A percentile compares a stretch with the other conserved stretches of the same genome.
Evolutionary conservation across 2,888 invertebrate genomes (phyloP).

Genomic region (Rhogogaster chlorosoma): DNA sequence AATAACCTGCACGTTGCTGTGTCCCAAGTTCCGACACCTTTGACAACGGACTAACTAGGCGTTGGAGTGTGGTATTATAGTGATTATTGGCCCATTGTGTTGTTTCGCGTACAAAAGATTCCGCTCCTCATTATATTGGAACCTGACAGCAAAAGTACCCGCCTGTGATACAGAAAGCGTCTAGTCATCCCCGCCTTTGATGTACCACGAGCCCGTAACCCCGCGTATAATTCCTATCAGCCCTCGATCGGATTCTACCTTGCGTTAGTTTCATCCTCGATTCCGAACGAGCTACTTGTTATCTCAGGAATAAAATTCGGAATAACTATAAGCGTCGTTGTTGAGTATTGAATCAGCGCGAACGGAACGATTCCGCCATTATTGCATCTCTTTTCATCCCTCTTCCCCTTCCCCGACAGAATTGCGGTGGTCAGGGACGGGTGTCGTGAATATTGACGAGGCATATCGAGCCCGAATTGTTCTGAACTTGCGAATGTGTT

Average conservation of each 20-base stretch:
- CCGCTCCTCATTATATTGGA: slow-evolving; percentile 47
- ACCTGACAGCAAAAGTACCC: slow-evolving; percentile 39
- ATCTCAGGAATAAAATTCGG: neutral
- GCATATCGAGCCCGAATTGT: neutral
- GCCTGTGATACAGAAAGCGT: slow-evolving; percentile 19
- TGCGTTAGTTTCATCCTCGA: neutral
- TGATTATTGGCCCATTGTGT: slow-evolving; percentile 44
- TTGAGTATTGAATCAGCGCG: neutral
- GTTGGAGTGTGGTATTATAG: slow-evolving; percentile 17
- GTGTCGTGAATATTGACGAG: slow-evolving; percentile 33
- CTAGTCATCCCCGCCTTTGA: slow-evolving; percentile 35
- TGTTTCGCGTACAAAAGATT: slow-evolving; percentile 43
- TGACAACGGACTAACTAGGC: slow-evolving; percentile 40
- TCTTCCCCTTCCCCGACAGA: neutral
- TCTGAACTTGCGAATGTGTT: slow-evolving; percentile 2
- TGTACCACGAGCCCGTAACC: slow-evolving; percentile 12
- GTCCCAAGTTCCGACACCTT: neutral
- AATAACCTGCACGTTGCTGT: neutral
- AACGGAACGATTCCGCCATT: neutral
- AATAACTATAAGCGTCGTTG: neutral
- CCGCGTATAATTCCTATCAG: neutral
- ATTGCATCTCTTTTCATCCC: neutral
- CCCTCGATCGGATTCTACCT: neutral
- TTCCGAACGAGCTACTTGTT: slow-evolving; percentile 1
- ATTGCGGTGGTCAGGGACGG: slow-evolving; percentile 8